Percentiles rank a stretch among this genome's conserved stretches.
phyloP scores from a whole-genome alignment of 1,140 invertebrate species.

The Drosophila sechellia region DNA sequence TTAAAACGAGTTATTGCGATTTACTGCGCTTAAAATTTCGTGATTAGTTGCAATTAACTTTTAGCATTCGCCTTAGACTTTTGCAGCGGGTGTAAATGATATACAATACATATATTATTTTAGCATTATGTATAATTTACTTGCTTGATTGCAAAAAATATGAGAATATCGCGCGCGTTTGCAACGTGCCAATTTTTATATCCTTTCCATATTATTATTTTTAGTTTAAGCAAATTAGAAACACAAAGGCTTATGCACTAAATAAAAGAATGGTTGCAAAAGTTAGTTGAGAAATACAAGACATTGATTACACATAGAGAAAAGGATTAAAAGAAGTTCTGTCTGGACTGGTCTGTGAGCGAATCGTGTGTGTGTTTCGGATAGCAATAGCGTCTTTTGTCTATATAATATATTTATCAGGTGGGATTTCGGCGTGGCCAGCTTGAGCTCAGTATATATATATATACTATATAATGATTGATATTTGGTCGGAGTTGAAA shows the following conservation, averaged over 20 bases:
- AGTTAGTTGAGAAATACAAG: constrained; percentile 60
- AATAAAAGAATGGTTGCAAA: constrained; percentile 55
- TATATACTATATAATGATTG: constrained; percentile 52
- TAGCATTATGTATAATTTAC: constrained; percentile 42
- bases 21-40: constrained; percentile 51
- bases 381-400: constrained; percentile 70
- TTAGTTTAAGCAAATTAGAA: constrained; percentile 29
- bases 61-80: constrained; percentile 19
- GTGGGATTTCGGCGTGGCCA: constrained; percentile 78
- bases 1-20: constrained; percentile 48
- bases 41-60: constrained; percentile 51
- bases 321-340: constrained; percentile 45
- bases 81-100: constrained; percentile 73
- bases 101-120: constrained; percentile 59
- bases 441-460: constrained; percentile 72
- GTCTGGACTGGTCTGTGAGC: constrained; percentile 51
- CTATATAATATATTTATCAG: constrained; percentile 63
- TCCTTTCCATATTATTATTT: constrained; percentile 7
- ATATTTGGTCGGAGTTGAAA: constrained; percentile 71
- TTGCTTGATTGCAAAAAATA: constrained; percentile 59
- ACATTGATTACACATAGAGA: constrained; percentile 31
- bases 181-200: constrained; percentile 52
- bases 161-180: constrained; percentile 66
- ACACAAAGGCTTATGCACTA: constrained; percentile 61
- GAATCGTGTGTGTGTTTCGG: constrained; percentile 4